phyloP scores from a whole-genome alignment of 2,888 invertebrate genomes.

The Cantharis lateralis region DNA sequence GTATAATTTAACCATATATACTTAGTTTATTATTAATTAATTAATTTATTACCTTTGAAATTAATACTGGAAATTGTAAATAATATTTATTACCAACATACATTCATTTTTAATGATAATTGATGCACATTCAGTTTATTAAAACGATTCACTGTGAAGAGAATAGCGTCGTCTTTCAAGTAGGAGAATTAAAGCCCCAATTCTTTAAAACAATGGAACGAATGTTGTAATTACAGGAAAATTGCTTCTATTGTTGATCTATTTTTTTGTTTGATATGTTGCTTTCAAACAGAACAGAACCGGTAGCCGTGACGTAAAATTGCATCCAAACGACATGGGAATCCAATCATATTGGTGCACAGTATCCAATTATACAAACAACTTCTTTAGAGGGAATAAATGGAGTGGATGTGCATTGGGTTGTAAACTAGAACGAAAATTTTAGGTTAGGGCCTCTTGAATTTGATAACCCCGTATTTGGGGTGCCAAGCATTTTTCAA shows the following conservation, averaged over 20 bases:
- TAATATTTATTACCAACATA: neutral
- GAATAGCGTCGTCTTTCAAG: neutral
- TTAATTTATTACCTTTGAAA: neutral
- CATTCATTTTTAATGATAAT: neutral
- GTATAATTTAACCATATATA: neutral
- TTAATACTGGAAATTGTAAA: neutral
- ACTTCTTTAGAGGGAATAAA: neutral
- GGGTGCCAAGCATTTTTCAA: neutral
- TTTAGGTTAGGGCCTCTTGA: neutral
- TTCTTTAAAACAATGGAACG: neutral
- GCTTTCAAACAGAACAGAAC: neutral
- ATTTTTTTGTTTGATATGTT: neutral
- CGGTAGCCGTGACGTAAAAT: neutral
- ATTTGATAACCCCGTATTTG: neutral
- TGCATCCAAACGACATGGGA: too few relatives aligned
- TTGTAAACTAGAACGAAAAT: neutral
- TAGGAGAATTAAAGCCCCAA: neutral
- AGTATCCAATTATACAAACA: too few relatives aligned
- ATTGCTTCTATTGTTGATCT: neutral
- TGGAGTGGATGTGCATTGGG: neutral
- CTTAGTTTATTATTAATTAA: neutral
- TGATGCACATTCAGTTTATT: neutral
- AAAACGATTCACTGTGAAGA: neutral
- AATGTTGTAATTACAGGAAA: neutral
- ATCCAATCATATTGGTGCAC: neutral